phyloP scores from a whole-genome alignment of 2,113 vertebrate species.

The Myiopsitta monachus region DNA sequence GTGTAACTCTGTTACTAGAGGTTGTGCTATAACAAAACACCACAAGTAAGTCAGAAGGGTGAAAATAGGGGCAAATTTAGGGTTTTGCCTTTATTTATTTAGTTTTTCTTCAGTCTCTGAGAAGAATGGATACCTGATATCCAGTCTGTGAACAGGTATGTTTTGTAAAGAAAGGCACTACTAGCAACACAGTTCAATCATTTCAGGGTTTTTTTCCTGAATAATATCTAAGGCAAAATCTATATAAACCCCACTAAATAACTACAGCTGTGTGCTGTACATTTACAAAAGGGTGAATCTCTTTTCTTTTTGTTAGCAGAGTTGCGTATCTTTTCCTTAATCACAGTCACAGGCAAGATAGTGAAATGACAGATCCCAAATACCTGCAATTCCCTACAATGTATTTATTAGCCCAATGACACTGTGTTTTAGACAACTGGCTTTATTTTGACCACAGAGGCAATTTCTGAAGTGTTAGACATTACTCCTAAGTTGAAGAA shows the following conservation, averaged over 20 bases:
- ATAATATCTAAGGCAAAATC: background rate
- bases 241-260: background rate
- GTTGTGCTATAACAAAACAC: background rate
- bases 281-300: background rate
- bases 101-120: background rate
- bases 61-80: conserved; percentile 66
- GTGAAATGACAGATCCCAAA: background rate
- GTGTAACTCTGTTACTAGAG: background rate
- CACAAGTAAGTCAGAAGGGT: conserved; percentile 48
- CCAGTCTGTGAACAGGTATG: conserved; percentile 24
- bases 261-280: background rate
- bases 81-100: conserved; percentile 12
- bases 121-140: conserved; percentile 58
- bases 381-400: background rate
- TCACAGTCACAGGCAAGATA: background rate
- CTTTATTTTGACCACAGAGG: background rate
- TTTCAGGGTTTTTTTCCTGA: background rate
- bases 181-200: background rate
- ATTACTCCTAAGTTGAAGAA: conserved; percentile 49
- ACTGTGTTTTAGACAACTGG: background rate
- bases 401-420: background rate
- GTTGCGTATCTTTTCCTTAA: background rate
- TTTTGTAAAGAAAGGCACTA: conserved; percentile 6
- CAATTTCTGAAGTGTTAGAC: background rate
- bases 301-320: background rate